Evolutionary conservation across 2,113 vertebrate genomes (phyloP).

Genomic region (Orientallactaga bullata): DNA sequence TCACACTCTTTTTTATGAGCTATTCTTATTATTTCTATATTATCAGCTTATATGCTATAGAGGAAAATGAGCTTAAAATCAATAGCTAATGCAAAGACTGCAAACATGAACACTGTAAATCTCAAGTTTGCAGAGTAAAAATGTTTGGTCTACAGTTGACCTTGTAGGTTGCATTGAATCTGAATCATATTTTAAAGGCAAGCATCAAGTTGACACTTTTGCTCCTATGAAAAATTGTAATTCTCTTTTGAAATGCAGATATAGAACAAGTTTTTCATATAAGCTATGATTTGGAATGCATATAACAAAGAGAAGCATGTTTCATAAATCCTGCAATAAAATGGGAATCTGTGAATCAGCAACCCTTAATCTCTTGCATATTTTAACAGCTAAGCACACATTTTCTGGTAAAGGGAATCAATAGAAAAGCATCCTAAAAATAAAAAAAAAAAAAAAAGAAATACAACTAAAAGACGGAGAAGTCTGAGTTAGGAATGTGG

Average conservation of each 20-base stretch:
- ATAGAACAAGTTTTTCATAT: not conserved
- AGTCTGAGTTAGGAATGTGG: not conserved
- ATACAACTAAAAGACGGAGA: not conserved
- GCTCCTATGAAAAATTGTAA: not conserved
- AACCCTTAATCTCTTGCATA: conserved; percentile 53
- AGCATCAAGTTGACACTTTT: not conserved
- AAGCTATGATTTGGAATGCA: conserved; percentile 21
- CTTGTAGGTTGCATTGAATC: conserved; percentile 37
- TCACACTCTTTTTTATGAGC: not conserved
- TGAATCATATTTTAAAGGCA: conserved; percentile 35
- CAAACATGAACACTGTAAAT: conserved; percentile 38
- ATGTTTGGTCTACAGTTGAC: not conserved
- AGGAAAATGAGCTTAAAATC: conserved; percentile 38
- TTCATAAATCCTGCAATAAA: conserved; percentile 61
- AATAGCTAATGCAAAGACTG: conserved; percentile 47
- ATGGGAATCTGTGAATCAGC: conserved; percentile 14
- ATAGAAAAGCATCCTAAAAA: conserved; percentile 19
- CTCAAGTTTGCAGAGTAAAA: not conserved
- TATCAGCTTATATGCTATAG: not conserved
- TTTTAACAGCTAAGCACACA: conserved; percentile 44
- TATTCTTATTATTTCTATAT: not conserved
- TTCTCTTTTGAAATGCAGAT: conserved; percentile 62
- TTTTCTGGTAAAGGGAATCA: conserved; percentile 61
- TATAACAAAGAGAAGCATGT: conserved; percentile 1
- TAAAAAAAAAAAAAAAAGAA: not conserved